Conservation (phyloP, 2,113 vertebrate genomes). For the Dicentrarchus labrax region DNA sequence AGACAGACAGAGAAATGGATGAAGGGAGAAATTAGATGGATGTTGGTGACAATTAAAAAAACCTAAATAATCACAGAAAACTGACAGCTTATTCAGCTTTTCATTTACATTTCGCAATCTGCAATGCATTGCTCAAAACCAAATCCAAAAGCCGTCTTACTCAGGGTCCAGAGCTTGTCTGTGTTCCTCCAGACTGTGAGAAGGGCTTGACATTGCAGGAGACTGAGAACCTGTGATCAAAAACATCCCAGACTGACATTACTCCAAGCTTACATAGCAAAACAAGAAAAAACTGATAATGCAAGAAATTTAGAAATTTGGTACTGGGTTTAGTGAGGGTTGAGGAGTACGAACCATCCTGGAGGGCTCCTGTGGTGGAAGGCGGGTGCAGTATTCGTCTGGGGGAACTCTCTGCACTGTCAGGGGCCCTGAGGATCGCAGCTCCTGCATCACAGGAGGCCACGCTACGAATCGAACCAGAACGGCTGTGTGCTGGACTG, state of each 20-base stretch:
- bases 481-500: slow-evolving; percentile 85
- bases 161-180: slow-evolving; percentile 84
- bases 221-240: slow-evolving; percentile 73
- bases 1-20: slow-evolving; percentile 37
- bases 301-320: background rate
- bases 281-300: too few species aligned
- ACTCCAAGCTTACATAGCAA: slow-evolving; percentile 41
- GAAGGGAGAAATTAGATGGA: background rate
- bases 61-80: background rate
- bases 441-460: slow-evolving; percentile 66
- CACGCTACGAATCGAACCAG: slow-evolving; percentile 78
- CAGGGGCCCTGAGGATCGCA: slow-evolving; percentile 72
- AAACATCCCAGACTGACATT: slow-evolving; percentile 16
- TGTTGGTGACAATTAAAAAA: background rate
- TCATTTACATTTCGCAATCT: background rate
- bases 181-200: slow-evolving; percentile 83
- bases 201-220: slow-evolving; percentile 76
- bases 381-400: slow-evolving; percentile 71
- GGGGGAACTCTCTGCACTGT: slow-evolving; percentile 83
- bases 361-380: slow-evolving; percentile 22
- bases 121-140: background rate
- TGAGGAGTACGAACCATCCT: slow-evolving; percentile 56
- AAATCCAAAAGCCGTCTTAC: slow-evolving; percentile 78
- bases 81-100: background rate
- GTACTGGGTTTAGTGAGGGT: background rate